Conservation (phyloP, 2,888 invertebrate genomes). For the Halocaridina rubra region DNA sequence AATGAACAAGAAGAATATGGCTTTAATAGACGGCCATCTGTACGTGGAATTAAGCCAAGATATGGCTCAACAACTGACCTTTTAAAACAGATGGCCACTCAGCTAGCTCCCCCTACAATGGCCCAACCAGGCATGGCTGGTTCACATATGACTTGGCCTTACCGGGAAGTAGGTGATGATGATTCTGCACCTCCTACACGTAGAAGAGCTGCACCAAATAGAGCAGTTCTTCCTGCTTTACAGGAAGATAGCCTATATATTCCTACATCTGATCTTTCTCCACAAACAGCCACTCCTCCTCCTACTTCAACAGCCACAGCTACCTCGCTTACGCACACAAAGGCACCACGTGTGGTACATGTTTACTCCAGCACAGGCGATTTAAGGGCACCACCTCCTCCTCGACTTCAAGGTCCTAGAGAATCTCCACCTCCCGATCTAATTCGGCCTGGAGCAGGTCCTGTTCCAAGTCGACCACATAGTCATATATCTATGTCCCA, state of each 20-base stretch:
- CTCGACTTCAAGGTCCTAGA: slow-evolving; percentile 38
- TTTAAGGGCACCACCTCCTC: slow-evolving; percentile 44
- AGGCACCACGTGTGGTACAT: slow-evolving; percentile 44
- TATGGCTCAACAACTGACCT: slow-evolving; percentile 77
- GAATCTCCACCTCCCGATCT: slow-evolving; percentile 44
- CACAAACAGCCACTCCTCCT: slow-evolving; percentile 17
- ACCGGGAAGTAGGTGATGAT: slow-evolving; percentile 54
- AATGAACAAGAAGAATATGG: slow-evolving; percentile 91
- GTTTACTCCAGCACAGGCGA: slow-evolving; percentile 55
- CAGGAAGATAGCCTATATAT: slow-evolving; percentile 59
- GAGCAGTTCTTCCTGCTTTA: slow-evolving; percentile 50
- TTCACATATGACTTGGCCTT: slow-evolving; percentile 61
- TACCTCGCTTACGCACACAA: slow-evolving; percentile 42
- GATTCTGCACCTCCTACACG: slow-evolving; percentile 24
- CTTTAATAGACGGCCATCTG: slow-evolving; percentile 88
- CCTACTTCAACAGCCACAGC: slow-evolving; percentile 20
- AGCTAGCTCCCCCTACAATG: slow-evolving; percentile 69
- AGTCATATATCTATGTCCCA: slow-evolving; percentile 37
- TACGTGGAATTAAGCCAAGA: slow-evolving; percentile 88
- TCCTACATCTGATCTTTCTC: slow-evolving; percentile 46
- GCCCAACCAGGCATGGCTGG: slow-evolving; percentile 48
- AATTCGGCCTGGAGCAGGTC: slow-evolving; percentile 34
- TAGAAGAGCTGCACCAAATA: slow-evolving; percentile 25
- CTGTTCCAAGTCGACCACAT: slow-evolving; percentile 29
- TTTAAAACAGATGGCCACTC: slow-evolving; percentile 83